Evolutionary conservation across 2,113 vertebrate genomes (phyloP).

Genomic region (Antechinus stuartii): DNA sequence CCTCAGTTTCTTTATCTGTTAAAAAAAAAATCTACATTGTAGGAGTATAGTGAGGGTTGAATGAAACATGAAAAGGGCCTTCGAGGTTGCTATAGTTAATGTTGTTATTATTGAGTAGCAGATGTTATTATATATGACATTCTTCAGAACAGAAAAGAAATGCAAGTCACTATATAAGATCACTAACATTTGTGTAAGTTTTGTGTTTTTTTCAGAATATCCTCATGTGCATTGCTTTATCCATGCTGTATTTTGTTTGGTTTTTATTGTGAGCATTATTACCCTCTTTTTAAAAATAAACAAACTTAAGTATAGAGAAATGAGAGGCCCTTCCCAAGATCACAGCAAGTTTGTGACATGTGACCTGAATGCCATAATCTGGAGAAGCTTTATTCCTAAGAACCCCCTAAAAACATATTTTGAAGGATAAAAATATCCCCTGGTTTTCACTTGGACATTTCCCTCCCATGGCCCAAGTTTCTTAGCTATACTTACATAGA

Average conservation of each 20-base stretch:
- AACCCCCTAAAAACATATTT: not conserved
- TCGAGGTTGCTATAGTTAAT: not conserved
- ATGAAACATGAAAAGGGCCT: not conserved
- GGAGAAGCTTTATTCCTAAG: not conserved
- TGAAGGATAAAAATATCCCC: not conserved
- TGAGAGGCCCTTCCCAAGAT: not conserved
- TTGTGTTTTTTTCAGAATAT: not conserved
- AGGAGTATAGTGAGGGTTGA: not conserved
- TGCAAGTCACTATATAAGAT: not conserved
- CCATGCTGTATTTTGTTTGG: not conserved
- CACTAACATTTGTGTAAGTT: not conserved
- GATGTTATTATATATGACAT: not conserved
- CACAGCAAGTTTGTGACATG: not conserved
- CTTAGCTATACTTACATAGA: not conserved
- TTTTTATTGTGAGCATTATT: not conserved
- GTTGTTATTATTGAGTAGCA: not conserved
- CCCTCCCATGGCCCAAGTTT: not conserved
- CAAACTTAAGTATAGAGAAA: not conserved
- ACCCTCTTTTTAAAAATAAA: not conserved
- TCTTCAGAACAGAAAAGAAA: not conserved
- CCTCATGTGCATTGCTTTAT: not conserved
- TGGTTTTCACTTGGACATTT: not conserved
- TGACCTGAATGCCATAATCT: not conserved
- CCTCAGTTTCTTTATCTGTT: not conserved
- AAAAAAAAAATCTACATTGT: not conserved